phyloP scores from a whole-genome alignment of 1,140 invertebrate species.

The Drosophila punjabiensis region DNA sequence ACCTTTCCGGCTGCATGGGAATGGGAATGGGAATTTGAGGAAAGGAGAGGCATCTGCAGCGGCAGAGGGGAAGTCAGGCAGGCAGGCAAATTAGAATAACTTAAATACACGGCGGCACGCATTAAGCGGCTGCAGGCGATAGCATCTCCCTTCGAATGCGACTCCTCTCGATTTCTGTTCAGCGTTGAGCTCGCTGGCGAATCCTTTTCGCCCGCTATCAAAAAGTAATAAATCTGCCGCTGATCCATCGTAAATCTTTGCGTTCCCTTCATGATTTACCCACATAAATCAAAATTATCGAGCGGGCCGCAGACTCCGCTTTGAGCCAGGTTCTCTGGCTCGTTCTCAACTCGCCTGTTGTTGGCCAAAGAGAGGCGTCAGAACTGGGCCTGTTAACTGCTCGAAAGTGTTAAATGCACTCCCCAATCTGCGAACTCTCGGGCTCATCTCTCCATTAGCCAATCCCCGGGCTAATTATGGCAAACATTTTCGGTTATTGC shows the following conservation, averaged over 20 bases:
- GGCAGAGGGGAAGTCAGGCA: conserved; percentile 1
- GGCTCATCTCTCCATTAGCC: conserved; percentile 43
- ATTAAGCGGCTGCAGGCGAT: conserved; percentile 59
- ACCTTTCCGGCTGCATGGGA: conserved; percentile 50
- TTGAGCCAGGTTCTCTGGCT: not conserved
- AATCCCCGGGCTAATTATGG: conserved; percentile 28
- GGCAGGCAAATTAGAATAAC: conserved; percentile 77
- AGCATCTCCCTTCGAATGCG: conserved; percentile 16
- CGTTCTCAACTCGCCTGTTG: not conserved
- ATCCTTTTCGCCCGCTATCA: conserved; percentile 77
- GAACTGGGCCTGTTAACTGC: conserved; percentile 62
- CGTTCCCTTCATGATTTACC: conserved; percentile 84
- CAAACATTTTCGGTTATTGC: conserved; percentile 59
- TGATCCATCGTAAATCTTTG: conserved; percentile 85
- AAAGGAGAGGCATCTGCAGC: conserved; percentile 13
- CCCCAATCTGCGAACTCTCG: conserved; percentile 53
- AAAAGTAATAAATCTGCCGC: conserved; percentile 85
- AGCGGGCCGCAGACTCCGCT: conserved; percentile 43
- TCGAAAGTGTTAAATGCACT: conserved; percentile 77
- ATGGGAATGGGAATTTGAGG: not conserved
- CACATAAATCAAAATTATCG: conserved; percentile 85
- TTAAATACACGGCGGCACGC: conserved; percentile 78
- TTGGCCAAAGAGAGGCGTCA: conserved; percentile 23
- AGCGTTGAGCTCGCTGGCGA: conserved; percentile 16
- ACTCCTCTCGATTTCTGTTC: conserved; percentile 34